Evolutionary conservation across 1,140 invertebrate species (phyloP).

Genomic region (Psix sp.): DNA sequence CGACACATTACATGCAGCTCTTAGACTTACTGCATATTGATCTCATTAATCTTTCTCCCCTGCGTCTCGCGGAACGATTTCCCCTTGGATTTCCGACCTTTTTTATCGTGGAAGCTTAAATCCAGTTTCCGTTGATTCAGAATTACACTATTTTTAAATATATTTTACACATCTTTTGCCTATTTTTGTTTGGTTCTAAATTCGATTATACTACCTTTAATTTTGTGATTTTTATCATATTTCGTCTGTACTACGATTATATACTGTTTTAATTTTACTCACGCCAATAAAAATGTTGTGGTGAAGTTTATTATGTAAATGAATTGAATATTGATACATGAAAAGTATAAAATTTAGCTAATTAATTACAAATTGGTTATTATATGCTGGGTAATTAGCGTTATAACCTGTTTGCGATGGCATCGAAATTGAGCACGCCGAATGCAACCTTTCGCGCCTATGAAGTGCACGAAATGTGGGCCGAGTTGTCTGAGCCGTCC

Average conservation of each 20-base stretch:
- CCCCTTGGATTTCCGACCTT: conserved; percentile 54
- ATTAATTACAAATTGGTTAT: conserved; percentile 25
- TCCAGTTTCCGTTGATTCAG: conserved; percentile 43
- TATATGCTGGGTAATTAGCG: conserved; percentile 32
- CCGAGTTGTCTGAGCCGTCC: conserved; percentile 53
- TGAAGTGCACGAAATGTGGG: conserved; percentile 58
- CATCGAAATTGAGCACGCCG: conserved; percentile 42
- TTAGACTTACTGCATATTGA: conserved; percentile 77
- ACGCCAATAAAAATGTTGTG: no score
- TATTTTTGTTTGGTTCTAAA: background rate
- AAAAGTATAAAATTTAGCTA: conserved; percentile 9
- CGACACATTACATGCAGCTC: conserved; percentile 66
- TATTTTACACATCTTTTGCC: no score
- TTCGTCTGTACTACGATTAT: no score
- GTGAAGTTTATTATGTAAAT: no score
- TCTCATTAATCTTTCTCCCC: conserved; percentile 71
- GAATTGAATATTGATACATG: no score
- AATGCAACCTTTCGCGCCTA: conserved; percentile 40
- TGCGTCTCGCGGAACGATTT: conserved; percentile 46
- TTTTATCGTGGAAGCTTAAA: conserved; percentile 57
- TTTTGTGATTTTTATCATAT: no score
- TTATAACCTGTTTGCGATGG: conserved; percentile 42
- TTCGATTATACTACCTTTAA: no score
- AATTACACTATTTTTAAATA: conserved; percentile 45
- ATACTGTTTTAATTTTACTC: no score